Percentiles rank a stretch among this genome's conserved stretches.
Evolutionary conservation across 2,888 invertebrate genomes (phyloP).

Genomic region (Volucella bombylans): DNA sequence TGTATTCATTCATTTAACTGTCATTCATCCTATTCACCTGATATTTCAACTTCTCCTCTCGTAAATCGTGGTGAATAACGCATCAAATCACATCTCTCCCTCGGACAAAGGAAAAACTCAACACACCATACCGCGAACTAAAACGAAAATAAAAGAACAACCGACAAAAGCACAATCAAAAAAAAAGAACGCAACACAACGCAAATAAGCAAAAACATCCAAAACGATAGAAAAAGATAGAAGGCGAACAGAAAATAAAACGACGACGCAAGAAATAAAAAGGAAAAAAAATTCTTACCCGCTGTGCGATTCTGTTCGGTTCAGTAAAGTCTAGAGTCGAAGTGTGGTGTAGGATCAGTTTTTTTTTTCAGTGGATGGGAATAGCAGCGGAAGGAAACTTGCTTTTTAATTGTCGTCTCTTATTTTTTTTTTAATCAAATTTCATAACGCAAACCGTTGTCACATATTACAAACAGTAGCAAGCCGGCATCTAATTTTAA

Average conservation of each 20-base stretch:
- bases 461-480: constrained; percentile 3
- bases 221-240: constrained; percentile 32
- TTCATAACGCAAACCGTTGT: constrained; percentile 37
- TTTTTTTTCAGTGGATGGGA: constrained; percentile 50
- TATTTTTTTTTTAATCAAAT: constrained; percentile 51
- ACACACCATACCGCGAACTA: constrained; percentile 1
- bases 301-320: constrained; percentile 38
- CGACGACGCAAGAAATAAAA: constrained; percentile 1
- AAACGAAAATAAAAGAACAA: constrained; percentile 11
- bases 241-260: constrained; percentile 20
- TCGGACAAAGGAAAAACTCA: constrained; percentile 31
- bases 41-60: not conserved
- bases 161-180: not conserved
- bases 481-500: constrained; percentile 33
- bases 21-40: constrained; percentile 9
- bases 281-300: constrained; percentile 28
- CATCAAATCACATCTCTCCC: constrained; percentile 11
- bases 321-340: constrained; percentile 9
- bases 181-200: not conserved
- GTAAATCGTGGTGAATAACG: not conserved
- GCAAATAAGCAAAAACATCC: constrained; percentile 6
- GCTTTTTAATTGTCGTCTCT: constrained; percentile 47
- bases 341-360: constrained; percentile 47
- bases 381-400: constrained; percentile 50
- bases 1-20: constrained; percentile 16